Conservation (phyloP, 1,140 invertebrate genomes). For the Carcinoscorpius rotundicauda region DNA sequence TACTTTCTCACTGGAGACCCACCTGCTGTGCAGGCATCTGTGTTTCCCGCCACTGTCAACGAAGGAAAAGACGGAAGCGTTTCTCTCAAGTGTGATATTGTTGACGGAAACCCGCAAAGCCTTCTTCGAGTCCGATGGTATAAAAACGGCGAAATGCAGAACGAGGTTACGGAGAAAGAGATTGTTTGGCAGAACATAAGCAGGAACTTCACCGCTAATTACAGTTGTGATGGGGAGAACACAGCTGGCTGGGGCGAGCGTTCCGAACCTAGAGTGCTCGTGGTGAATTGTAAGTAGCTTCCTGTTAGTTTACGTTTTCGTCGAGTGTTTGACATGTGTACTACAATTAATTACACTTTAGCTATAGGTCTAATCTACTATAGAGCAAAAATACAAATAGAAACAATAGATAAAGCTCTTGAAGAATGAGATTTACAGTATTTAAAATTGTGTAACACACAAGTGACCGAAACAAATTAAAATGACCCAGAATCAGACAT, state of each 20-base stretch:
- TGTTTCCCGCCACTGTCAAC: too few species aligned
- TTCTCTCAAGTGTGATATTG: slow-evolving; percentile 58
- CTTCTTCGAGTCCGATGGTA: slow-evolving; percentile 53
- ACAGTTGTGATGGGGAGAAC: slow-evolving; percentile 75
- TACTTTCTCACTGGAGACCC: too few species aligned
- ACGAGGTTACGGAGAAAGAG: slow-evolving; percentile 66
- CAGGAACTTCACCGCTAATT: slow-evolving; percentile 77
- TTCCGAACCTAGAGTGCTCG: slow-evolving; percentile 55
- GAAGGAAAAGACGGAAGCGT: slow-evolving; percentile 36
- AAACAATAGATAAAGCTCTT: too few species aligned
- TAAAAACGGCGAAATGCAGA: slow-evolving; percentile 62
- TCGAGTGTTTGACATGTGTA: too few species aligned
- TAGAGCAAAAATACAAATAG: too few species aligned
- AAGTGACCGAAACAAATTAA: too few species aligned
- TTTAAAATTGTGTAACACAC: too few species aligned
- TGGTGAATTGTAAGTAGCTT: slow-evolving; percentile 61
- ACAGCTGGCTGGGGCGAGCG: slow-evolving; percentile 70
- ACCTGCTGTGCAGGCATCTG: too few species aligned
- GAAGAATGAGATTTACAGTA: too few species aligned
- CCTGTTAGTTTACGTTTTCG: slow-evolving; percentile 46
- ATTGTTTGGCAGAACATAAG: slow-evolving; percentile 45
- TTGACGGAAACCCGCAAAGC: slow-evolving; percentile 40
- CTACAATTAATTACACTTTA: too few species aligned
- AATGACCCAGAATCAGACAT: too few species aligned
- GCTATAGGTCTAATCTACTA: too few species aligned